Base-by-base conservation (phyloP, 2,797 vertebrate genomes). In the Falco columbarius region DNA sequence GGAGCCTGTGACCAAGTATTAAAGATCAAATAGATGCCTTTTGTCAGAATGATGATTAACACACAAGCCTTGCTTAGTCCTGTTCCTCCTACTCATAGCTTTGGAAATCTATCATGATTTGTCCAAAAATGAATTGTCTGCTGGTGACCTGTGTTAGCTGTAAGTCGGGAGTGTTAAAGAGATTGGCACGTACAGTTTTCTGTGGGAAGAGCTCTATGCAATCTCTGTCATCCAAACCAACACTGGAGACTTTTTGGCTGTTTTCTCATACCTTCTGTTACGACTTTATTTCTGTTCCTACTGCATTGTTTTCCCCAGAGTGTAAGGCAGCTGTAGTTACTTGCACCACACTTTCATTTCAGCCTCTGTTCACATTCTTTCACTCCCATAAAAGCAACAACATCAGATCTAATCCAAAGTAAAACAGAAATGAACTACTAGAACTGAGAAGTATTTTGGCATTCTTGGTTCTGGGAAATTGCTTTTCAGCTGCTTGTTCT, bases 21-120 rank as follows among this genome's bases (percentile, higher is more conserved):
- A 90, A 85, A 90, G 92, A 95, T 93, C 81, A 89, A 66, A 95
- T 75, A 72, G 66, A 89, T 7, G 74, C 34, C 30, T 86, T 93
- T 95, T 96, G 74, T 96, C 74, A 89, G 65, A 83, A 71, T 36
- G 80, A 86, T 95, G 95, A 97, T 96, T 96, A 96, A 89, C 81
- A 66, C 79, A 29, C 29, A 81, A 80, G 71, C 51, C 72, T 91
- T 93, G 87, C 86, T 94, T 86, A 94, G 77, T 81, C 76, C 49
- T 79, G 17, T 51, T 87, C 86, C 87, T 95, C 94, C 94, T 91
- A 86, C 94, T 87, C 76, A 21, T 30, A 49, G 81, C 73, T 95
- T 86, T 90, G 80, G 71, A 91, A 95, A 94, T 87, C 66, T 52
- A 82, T 90, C 44, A 18, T 83, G 72, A 68, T 95, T 93, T 94